Percentiles rank a stretch among this genome's conserved stretches.
phyloP scores from a whole-genome alignment of 2,888 invertebrate genomes.

The Andrena haemorrhoa region DNA sequence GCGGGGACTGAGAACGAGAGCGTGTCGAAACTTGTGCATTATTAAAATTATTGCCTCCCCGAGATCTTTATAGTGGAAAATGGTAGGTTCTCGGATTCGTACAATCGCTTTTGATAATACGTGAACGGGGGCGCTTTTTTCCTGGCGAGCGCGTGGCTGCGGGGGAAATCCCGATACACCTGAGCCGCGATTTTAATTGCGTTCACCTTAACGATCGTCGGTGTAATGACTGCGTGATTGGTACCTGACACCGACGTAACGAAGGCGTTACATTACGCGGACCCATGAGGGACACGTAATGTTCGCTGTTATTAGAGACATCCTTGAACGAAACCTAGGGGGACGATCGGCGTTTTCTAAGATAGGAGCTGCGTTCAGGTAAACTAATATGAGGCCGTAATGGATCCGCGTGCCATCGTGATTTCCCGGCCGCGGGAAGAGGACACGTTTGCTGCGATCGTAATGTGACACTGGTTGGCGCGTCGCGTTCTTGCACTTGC shows the following conservation, averaged over 20 bases:
- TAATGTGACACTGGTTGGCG: constrained; percentile 4
- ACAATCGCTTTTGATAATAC: constrained; percentile 5
- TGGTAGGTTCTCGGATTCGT: constrained; percentile 24
- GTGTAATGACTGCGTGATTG: constrained; percentile 31
- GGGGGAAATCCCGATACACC: background rate
- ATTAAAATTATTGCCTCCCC: constrained; percentile 44
- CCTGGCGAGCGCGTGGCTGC: no score
- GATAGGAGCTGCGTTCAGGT: constrained; percentile 30
- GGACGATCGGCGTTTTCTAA: constrained; percentile 18
- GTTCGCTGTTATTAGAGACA: constrained; percentile 34
- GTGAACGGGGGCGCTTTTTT: background rate
- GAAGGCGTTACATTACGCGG: constrained; percentile 40
- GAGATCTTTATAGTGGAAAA: constrained; percentile 20
- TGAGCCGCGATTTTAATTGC: constrained; percentile 28
- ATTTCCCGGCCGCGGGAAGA: constrained; percentile 16
- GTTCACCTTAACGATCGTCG: constrained; percentile 25
- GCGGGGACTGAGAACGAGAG: constrained; percentile 23
- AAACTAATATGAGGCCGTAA: constrained; percentile 24
- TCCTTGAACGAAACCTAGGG: constrained; percentile 51
- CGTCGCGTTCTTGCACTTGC: no score
- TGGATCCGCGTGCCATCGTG: constrained; percentile 15
- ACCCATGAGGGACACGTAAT: constrained; percentile 30
- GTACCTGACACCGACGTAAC: constrained; percentile 39
- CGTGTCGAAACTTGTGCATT: constrained; percentile 38
- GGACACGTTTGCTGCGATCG: constrained; percentile 7